Conservation (phyloP, 2,113 vertebrate genomes). For the Macrotis lagotis region DNA sequence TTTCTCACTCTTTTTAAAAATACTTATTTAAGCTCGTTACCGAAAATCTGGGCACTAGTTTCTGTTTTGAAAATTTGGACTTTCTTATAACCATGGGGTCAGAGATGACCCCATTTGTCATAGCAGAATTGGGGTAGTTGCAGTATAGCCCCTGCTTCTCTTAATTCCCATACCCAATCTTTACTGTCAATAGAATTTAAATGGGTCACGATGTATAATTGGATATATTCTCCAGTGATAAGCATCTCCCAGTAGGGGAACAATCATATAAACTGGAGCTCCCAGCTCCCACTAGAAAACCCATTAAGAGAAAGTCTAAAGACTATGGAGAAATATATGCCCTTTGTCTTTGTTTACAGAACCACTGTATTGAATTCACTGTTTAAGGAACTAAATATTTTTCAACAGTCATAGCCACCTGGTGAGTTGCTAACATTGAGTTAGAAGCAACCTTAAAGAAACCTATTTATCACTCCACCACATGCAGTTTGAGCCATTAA, state of each 20-base stretch:
- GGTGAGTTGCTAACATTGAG: constrained; percentile 60
- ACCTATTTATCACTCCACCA: constrained; percentile 57
- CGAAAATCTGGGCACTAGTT: not conserved
- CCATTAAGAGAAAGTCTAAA: constrained; percentile 58
- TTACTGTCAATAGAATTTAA: constrained; percentile 54
- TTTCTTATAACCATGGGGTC: not conserved
- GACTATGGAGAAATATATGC: constrained; percentile 56
- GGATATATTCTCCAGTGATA: constrained; percentile 50
- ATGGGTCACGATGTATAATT: constrained; percentile 59
- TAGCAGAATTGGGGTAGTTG: not conserved
- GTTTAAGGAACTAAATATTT: constrained; percentile 68
- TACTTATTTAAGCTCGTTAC: not conserved
- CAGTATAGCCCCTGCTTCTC: not conserved
- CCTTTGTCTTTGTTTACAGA: constrained; percentile 59
- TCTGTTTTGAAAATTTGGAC: not conserved
- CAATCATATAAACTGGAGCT: constrained; percentile 51
- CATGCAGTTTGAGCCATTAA: constrained; percentile 47
- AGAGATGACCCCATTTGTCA: not conserved
- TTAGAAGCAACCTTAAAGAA: constrained; percentile 60
- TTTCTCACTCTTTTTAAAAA: not conserved
- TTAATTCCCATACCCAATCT: not conserved
- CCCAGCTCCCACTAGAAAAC: constrained; percentile 51
- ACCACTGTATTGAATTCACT: constrained; percentile 41
- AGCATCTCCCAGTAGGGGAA: not conserved
- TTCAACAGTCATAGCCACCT: constrained; percentile 47